Base-by-base conservation (phyloP, 2,888 invertebrate genomes). In the Muschampia plurimacula region DNA sequence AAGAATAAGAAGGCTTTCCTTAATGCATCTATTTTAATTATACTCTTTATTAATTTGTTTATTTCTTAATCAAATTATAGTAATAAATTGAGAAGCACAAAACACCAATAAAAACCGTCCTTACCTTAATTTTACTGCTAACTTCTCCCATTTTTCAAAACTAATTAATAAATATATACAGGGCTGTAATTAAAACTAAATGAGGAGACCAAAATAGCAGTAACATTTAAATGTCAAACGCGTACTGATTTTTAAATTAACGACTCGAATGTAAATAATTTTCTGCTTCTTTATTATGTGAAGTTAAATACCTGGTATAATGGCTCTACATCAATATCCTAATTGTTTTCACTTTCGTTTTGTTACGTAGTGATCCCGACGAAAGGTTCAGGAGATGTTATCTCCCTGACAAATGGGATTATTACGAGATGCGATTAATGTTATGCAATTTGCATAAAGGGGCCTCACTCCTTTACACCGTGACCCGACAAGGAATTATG, bases 311-410 rank as follows among this genome's bases (percentile, higher is more conserved):
- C 8, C 32, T 32, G 28, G 10, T 63, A 75, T 74, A 72, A 80
- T 82, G 86, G 86, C 82, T 83, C 84, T 79, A 83, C 84, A 76
- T 76, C 77, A 82, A 87, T 85, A 86, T 83, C 86, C 88, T 90
- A 90, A 91, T 91, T 92, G 88, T 91, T 91, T 91, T 90, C 88
- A 85, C 90, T 92, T 91, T 91, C 86, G 79, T 83, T 84, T 57
- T 84, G 84, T 89, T 90, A 86, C 88, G 86, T 86, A 77, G 78
- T 82, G 87, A 89, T 88, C 84, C 72, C 67, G 76, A 78, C 79
- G 78, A 80, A 81, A 81, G 81, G 78, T 80, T 80, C 79, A 76
- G 75, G 79, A 82, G 90, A 92, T 90, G 76, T 78, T 89, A 92
- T 92, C 92, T 84, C 75, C 79, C 81, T 88, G 87, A 90, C 87